Conservation (phyloP, 2,113 vertebrate species). For the Colius striatus region DNA sequence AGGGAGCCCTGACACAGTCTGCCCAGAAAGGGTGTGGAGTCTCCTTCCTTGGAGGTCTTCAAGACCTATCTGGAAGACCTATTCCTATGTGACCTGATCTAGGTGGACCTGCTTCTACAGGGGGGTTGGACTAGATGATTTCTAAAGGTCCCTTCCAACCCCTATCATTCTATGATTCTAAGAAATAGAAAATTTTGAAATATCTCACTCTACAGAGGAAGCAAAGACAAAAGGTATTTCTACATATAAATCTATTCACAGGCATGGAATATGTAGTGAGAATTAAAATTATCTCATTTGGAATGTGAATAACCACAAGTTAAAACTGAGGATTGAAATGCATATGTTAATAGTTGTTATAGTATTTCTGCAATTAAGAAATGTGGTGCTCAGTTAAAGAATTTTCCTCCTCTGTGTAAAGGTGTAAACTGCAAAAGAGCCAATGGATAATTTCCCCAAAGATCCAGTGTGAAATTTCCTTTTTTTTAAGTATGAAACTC, state of each 20-base stretch:
- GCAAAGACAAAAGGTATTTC: background rate
- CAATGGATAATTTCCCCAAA: accelerated
- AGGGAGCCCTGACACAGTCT: too few relatives aligned
- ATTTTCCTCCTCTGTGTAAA: background rate
- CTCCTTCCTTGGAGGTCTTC: too few relatives aligned
- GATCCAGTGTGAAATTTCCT: background rate
- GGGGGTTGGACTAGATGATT: too few relatives aligned
- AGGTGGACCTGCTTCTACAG: too few relatives aligned
- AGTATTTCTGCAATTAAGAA: background rate
- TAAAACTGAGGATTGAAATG: background rate
- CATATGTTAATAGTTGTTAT: background rate
- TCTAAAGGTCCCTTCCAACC: too few relatives aligned
- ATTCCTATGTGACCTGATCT: too few relatives aligned
- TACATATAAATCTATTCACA: background rate
- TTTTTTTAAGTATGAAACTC: background rate
- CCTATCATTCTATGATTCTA: too few relatives aligned
- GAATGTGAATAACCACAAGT: background rate
- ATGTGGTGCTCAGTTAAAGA: background rate
- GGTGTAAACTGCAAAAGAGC: background rate
- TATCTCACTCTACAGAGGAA: background rate
- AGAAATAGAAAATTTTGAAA: background rate
- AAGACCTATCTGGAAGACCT: too few relatives aligned
- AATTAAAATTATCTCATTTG: background rate
- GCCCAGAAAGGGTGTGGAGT: too few relatives aligned
- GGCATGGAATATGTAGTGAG: background rate